Evolutionary conservation across 2,113 vertebrate genomes (phyloP), one percentile per base, ranked within the genome.

Genomic region (Isurus oxyrinchus): DNA sequence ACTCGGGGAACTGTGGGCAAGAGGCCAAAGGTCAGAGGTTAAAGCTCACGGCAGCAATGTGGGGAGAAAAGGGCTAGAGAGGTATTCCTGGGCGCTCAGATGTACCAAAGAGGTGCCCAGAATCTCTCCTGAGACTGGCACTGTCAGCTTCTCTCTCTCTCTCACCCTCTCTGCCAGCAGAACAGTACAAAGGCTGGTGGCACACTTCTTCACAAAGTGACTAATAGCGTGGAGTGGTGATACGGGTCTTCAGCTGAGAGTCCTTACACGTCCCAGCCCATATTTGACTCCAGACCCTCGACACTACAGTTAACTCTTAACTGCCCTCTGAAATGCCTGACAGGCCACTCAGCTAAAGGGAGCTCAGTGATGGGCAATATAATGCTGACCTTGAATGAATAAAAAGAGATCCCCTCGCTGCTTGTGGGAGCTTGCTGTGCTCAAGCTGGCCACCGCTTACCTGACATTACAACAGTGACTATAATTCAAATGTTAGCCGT

Each of bases 1-100:
- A 98, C 97, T 96, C 98, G 98, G 96, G 98, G 96, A 57, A 98
- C 98, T 98, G 96, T 5, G 96, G 40, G 16, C 21, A 59, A 55
- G 67, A 96, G 19, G 91, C 3, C 44, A 27, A 69, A 59, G 5
- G 66, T 95, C 66, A 72, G 66, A 93, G 35, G 57, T 93, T 63
- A 93, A 59, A 91, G 31, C 31, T 93, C 90, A 61, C 31, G 14
- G 35, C 13, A 0, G 55, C 25, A 91, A 13, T 59, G 21, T 25
- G 8, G 27, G 53, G 53, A 27, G 21, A 10, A 2, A 14, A 31
- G 25, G 44, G 44, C 44, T 23, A 72, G 10, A 84, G 87, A 4
- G 0, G 53, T 57, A 90, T 5, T 13, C 0, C 87, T 2, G 31
- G 87, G 87, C 25, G 31, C 25, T 25, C 23, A 57, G 25, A 31